These are phyloP conservation scores for Acleris emargana DNA, from an alignment of 2,888 invertebrate genomes.

Conservation along the genomic window DNA sequence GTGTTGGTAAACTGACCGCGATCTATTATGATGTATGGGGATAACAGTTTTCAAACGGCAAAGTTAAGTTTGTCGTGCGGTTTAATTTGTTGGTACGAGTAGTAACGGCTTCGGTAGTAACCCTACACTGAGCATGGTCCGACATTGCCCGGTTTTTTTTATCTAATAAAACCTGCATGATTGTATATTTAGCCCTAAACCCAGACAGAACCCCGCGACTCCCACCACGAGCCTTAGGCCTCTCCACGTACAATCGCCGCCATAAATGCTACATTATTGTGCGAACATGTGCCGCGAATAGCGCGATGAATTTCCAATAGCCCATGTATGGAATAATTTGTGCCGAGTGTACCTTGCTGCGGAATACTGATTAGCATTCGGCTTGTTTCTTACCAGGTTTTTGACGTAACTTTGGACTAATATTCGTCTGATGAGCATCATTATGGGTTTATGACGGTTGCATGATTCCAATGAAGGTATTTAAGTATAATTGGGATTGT, in stretches of 20 bases:
- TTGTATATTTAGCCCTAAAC: neutral
- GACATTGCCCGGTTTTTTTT: too few relatives aligned
- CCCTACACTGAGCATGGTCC: too few relatives aligned
- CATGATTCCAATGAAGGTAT: too few relatives aligned
- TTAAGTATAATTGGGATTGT: too few relatives aligned
- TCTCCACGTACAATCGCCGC: slow-evolving; percentile 49
- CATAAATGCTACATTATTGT: slow-evolving; percentile 55
- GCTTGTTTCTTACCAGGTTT: slow-evolving; percentile 2
- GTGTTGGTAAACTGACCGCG: too few relatives aligned
- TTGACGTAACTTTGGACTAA: neutral
- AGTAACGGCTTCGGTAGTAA: too few relatives aligned
- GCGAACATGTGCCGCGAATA: slow-evolving; percentile 43
- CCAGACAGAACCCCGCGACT: slow-evolving; percentile 1
- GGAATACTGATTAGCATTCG: slow-evolving; percentile 34
- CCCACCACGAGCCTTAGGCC: slow-evolving; percentile 31
- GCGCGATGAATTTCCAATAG: slow-evolving; percentile 45
- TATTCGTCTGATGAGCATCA: neutral
- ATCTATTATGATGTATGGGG: too few relatives aligned
- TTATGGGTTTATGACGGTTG: too few relatives aligned
- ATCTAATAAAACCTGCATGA: neutral
- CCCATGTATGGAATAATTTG: slow-evolving; percentile 43
- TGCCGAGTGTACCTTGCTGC: slow-evolving; percentile 37
- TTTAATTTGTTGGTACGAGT: too few relatives aligned
- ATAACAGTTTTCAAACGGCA: too few relatives aligned
- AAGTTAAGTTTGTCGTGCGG: too few relatives aligned